Evolutionary conservation across 2,113 vertebrate genomes (phyloP).

Genomic region (Lynx canadensis): DNA sequence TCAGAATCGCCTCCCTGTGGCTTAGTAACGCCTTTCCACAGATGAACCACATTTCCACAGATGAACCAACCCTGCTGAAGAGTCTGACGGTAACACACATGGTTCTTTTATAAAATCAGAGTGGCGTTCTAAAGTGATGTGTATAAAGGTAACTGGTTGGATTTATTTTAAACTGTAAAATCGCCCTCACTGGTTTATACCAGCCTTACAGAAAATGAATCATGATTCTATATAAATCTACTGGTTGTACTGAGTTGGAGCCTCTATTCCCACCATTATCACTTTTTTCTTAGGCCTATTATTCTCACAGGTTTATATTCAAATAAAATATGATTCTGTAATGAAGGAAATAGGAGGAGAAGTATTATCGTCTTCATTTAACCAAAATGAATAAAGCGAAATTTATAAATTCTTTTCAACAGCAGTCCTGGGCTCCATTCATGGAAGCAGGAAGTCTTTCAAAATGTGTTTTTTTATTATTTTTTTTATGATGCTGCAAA

Average conservation of each 20-base stretch:
- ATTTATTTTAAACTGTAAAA: not conserved
- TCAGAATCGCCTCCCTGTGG: fast-evolving
- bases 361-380: not conserved
- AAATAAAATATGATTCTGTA: not conserved
- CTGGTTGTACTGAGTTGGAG: not conserved
- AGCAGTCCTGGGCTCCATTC: not conserved
- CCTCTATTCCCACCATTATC: not conserved
- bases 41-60: not conserved
- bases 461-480: not conserved
- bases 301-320: not conserved
- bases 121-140: not conserved
- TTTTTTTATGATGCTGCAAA: not conserved
- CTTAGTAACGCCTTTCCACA: not conserved
- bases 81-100: not conserved
- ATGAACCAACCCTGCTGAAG: not conserved
- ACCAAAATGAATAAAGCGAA: not conserved
- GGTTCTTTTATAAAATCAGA: not conserved
- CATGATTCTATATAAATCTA: not conserved
- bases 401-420: not conserved
- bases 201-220: not conserved
- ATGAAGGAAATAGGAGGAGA: not conserved
- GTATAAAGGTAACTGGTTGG: not conserved
- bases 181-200: not conserved
- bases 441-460: not conserved
- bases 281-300: not conserved